Base-by-base conservation (phyloP, 92 coral and sea anemone genomes). In the Zoanthus sociatus region DNA sequence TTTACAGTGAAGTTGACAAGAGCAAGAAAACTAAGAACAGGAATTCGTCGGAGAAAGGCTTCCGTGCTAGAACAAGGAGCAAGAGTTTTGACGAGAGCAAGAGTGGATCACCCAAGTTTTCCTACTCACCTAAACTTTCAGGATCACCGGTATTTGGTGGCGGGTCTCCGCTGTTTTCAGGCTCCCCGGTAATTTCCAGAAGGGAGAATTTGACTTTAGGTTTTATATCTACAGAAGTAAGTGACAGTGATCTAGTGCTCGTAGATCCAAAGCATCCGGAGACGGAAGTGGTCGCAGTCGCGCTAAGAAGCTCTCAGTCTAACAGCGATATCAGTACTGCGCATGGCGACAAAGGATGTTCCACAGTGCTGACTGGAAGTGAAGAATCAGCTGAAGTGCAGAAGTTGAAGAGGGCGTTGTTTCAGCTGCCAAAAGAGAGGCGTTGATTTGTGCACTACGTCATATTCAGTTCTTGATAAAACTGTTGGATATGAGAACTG, bases 1-100 rank as follows among this genome's bases (percentile, higher is more conserved):
- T 95, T 17, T 95, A 95, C 77, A 94, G 96, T 30, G 83, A 88
- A 33, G 98, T 95, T 15, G 98, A 95, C 78, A 90, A 89, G 54
- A 86, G 92, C 70, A 95, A 93, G 83, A 95, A 93, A 87, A 91
- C 74, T 69, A 91, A 88, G 77, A 83, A 93, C 46, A 87, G 89
- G 20, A 87, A 77, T 58, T 66, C 32, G 15, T 87, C 87, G 16
- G 94, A 94, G 26, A 88, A 82, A 45, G 71, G 78, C 11, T 88
- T 73, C 48, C 90, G 51, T 70, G 47, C 88, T 9, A 87, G 87
- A 68, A 70, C 78, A 70, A 89, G 88, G 73, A 91, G 93, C 50
- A 95, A 87, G 79, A 93, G 98, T 55, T 86, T 82, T 14, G 87
- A 88, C 42, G 94, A 88, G 6, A 84, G 91, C 66, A 74, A 78